Percentiles rank a stretch among this genome's conserved stretches.
phyloP scores from a whole-genome alignment of 2,888 invertebrate species.

The Tryphoninae sp. region DNA sequence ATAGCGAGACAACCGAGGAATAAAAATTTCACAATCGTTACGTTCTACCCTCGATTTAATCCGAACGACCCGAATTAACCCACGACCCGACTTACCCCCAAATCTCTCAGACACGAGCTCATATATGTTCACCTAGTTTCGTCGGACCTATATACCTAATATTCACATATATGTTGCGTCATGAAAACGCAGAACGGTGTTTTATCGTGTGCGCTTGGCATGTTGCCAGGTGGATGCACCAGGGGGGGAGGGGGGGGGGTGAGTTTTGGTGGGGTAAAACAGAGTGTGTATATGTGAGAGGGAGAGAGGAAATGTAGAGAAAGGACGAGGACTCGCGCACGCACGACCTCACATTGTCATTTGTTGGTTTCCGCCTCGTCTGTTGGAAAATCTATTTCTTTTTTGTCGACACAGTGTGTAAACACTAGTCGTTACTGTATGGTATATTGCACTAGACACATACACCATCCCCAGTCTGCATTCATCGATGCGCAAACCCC shows the following conservation, averaged over 20 bases:
- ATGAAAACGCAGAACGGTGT: conserved; percentile 68
- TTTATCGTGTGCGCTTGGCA: conserved; percentile 76
- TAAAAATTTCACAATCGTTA: too few species aligned
- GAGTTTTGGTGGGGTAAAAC: background rate
- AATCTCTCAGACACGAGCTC: conserved; percentile 7
- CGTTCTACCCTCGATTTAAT: too few species aligned
- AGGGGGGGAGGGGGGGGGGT: background rate
- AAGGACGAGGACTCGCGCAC: conserved; percentile 63
- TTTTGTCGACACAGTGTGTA: conserved; percentile 64
- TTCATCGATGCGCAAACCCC: background rate
- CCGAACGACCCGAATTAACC: too few species aligned
- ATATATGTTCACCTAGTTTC: conserved; percentile 35
- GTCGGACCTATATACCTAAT: conserved; percentile 23
- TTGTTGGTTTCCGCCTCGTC: conserved; percentile 78
- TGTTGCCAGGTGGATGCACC: conserved; percentile 66
- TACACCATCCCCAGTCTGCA: background rate
- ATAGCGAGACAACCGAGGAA: too few species aligned
- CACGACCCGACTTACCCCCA: background rate
- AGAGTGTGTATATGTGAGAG: conserved; percentile 10
- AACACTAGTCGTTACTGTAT: conserved; percentile 54
- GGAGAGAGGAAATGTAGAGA: background rate
- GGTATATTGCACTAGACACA: conserved; percentile 61
- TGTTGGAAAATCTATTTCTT: conserved; percentile 79
- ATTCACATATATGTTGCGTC: conserved; percentile 56
- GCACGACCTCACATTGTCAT: conserved; percentile 75